Evolutionary conservation across 1,140 invertebrate species (phyloP), one percentile per base, ranked within the genome.

Genomic region (Drosophila ambigua): DNA sequence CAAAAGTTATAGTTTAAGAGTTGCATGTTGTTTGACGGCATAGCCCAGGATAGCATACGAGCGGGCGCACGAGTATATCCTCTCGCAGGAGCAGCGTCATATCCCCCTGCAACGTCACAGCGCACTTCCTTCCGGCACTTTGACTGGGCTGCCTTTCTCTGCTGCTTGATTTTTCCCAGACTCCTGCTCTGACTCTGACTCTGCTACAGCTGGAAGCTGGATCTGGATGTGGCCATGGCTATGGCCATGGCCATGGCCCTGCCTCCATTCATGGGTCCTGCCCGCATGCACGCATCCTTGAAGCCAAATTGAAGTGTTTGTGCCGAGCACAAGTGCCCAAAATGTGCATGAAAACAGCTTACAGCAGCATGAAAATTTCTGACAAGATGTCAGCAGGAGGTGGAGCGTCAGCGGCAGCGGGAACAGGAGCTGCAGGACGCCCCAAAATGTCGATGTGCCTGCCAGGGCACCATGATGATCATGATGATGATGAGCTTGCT

Each of bases 1-100:
- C 79, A 87, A 87, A 87, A 87, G 83, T 87, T 87, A 87, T 87
- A 88, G 83, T 88, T 88, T 83, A 88, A 89, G 83, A 79, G 83
- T 87, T 77, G 77, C 66, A 63, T 65, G 75, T 77, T 82, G 71
- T 73, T 74, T 73, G 72, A 53, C 54, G 49, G 54, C 64, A 53
- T 55, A 57, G 57, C 44, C 46, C 46, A 13, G 35, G 11, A 39
- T 39, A 13, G 35, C 35, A 13, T 39, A 11, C 9, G 35, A 39
- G 9, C 5, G 35, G 35, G 11, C 9, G 35, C 35, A 39, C 35
- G 35, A 39, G 35, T 39, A 11, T 39, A 45, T 53, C 45, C 60
- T 11, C 26, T 23, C 26, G 11, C 61, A 69, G 31, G 8, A 31
- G 31, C 45, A 15, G 24, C 48, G 43, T 45, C 51, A 50, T 74